Conservation (phyloP, 2,797 vertebrate species). For the Ctenosaura bakeri region DNA sequence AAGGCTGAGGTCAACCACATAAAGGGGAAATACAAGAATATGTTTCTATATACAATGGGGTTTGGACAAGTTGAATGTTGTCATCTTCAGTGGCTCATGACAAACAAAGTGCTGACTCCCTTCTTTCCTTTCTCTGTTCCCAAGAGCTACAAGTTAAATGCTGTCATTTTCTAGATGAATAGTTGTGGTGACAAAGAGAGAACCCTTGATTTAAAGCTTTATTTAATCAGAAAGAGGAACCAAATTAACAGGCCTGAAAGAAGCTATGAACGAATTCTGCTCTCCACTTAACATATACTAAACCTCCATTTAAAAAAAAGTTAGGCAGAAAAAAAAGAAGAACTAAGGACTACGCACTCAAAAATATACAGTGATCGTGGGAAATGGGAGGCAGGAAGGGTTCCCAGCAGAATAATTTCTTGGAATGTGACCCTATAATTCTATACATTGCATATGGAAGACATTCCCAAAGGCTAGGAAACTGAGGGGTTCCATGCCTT, state of each 20-base stretch:
- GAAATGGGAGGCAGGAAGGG: not conserved
- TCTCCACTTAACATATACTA: constrained; percentile 40
- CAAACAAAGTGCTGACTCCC: not conserved
- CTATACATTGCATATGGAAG: constrained; percentile 17
- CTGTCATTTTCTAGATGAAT: not conserved
- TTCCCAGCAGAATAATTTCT: constrained; percentile 15
- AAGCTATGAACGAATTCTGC: constrained; percentile 28
- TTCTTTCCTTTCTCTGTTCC: not conserved
- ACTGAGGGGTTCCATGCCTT: not conserved
- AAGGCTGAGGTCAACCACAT: not conserved
- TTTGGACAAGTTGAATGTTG: not conserved
- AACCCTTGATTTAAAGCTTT: constrained; percentile 27
- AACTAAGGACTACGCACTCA: not conserved
- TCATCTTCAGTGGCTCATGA: not conserved
- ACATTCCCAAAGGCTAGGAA: constrained; percentile 29
- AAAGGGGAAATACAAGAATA: not conserved
- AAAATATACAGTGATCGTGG: not conserved
- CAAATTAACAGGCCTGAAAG: not conserved
- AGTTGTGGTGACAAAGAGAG: not conserved
- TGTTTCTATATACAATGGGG: not conserved
- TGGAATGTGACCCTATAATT: constrained; percentile 33
- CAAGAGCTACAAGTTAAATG: not conserved
- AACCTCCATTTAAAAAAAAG: not conserved
- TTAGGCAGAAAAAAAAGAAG: not conserved
- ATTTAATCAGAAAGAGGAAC: constrained; percentile 40